Evolutionary conservation across 2,888 invertebrate genomes (phyloP), one percentile per base, ranked within the genome.

Genomic region (Melinopterus prodromus): DNA sequence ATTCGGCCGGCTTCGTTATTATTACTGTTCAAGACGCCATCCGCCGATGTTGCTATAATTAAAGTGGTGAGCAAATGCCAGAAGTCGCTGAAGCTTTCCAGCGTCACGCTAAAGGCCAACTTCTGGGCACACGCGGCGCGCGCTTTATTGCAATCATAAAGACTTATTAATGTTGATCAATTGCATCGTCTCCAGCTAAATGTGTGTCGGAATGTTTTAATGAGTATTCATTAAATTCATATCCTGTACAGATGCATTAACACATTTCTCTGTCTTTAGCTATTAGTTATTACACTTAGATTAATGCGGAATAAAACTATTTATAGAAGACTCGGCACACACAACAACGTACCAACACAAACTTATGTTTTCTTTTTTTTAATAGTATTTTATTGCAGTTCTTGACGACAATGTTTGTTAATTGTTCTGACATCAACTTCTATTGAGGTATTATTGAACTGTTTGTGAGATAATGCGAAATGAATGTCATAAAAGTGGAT

Each of bases 11-110:
- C 53, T 53, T 53, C 53, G 53, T 53, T 53, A 53, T 53, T 53
- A 53, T 53, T 53, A 12, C 53, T 53, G 7, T 53, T 7, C 53
- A 53, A 37, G 71, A 71, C 71, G 71, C 71, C 26, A 71, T 15
- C 26, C 35, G 74, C 4, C 74, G 74, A 26, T 35, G 74, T 35
- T n/a, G 74, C 74, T 74, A 74, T 35, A 74, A 74, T 74, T 74
- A 74, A 74, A 74, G 36, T 7, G 35, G 9, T 35, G 12, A 36
- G 74, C 53, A 53, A 53, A 53, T 53, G 53, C 53, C 53, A 53
- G 53, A 53, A 53, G 53, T 53, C 53, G 12, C 9, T 6, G 5
- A 26, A 26, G 26, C 26, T 2, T 2, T 26, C 26, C n/a, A n/a
- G n/a, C n/a, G n/a, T n/a, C n/a, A n/a, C n/a, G n/a, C 3, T 26